These are phyloP conservation scores for Apeltes quadracus DNA, from an alignment of 2,113 vertebrate genomes.

Conservation along the genomic window DNA sequence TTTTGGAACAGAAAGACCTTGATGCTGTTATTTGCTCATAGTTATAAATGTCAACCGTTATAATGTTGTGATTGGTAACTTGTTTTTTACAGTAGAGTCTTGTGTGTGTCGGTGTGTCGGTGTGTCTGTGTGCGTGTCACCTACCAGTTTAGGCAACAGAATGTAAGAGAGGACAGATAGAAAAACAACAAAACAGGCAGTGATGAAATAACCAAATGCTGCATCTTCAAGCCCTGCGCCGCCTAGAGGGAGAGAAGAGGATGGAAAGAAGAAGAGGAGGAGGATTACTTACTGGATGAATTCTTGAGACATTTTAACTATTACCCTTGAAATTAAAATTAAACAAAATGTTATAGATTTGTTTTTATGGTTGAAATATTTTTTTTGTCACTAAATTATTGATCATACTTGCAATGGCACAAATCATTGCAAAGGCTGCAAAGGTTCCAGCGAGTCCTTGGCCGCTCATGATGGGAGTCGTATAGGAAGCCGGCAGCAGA, in stretches of 20 bases:
- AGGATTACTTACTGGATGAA: too few species aligned
- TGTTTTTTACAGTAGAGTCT: too few species aligned
- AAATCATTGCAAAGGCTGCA: conserved; percentile 88
- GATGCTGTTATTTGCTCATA: too few species aligned
- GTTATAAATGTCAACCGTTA: too few species aligned
- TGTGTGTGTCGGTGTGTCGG: background rate
- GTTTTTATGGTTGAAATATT: too few species aligned
- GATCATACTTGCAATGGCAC: conserved; percentile 87
- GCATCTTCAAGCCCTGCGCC: conserved; percentile 82
- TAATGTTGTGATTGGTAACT: too few species aligned
- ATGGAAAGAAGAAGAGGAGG: too few species aligned
- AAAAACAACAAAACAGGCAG: conserved; percentile 84
- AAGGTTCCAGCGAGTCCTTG: conserved; percentile 91
- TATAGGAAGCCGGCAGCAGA: conserved; percentile 86
- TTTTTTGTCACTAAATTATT: background rate
- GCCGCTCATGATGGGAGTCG: conserved; percentile 91
- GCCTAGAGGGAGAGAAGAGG: conserved; percentile 68
- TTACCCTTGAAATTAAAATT: background rate
- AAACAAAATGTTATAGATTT: background rate
- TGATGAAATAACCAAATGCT: conserved; percentile 92
- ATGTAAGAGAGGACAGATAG: conserved; percentile 85
- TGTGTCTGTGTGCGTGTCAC: conserved; percentile 22
- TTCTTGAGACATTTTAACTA: too few species aligned
- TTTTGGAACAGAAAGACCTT: too few species aligned
- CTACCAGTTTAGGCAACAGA: conserved; percentile 85